Percentiles rank a stretch among this genome's conserved stretches.
Conservation (phyloP, 2,888 invertebrate species). For the Dioctria linearis region DNA sequence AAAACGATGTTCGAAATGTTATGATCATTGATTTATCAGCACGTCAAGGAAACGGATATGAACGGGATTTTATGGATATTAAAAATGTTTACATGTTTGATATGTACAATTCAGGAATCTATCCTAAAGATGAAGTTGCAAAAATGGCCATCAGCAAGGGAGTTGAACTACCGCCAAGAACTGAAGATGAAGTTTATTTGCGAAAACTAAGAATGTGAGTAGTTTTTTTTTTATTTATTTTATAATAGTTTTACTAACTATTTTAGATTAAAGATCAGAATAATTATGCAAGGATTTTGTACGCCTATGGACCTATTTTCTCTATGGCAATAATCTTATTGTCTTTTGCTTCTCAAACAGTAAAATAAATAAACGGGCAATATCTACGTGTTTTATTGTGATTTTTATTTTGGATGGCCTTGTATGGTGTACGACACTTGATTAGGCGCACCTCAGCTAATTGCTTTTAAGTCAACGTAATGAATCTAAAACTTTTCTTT, state of each 20-base stretch:
- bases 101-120: slow-evolving; percentile 83
- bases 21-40: slow-evolving; percentile 91
- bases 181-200: slow-evolving; percentile 79
- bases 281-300: no score
- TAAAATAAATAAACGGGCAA: no score
- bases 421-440: no score
- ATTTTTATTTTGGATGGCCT: no score
- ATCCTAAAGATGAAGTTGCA: slow-evolving; percentile 80
- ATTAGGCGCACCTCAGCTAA: no score
- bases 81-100: slow-evolving; percentile 84
- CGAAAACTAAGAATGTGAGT: slow-evolving; percentile 76
- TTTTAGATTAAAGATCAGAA: no score
- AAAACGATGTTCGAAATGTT: slow-evolving; percentile 75
- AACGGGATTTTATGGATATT: slow-evolving; percentile 80
- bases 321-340: neutral
- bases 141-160: slow-evolving; percentile 78
- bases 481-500: no score
- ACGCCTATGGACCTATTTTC: no score
- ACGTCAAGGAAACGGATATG: slow-evolving; percentile 90
- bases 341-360: neutral
- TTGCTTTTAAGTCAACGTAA: no score
- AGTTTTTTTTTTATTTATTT: neutral
- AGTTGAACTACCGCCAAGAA: slow-evolving; percentile 76
- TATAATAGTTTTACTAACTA: no score
- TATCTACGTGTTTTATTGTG: no score